Conservation (phyloP, 2,888 invertebrate genomes). For the Oeneis ivallda region DNA sequence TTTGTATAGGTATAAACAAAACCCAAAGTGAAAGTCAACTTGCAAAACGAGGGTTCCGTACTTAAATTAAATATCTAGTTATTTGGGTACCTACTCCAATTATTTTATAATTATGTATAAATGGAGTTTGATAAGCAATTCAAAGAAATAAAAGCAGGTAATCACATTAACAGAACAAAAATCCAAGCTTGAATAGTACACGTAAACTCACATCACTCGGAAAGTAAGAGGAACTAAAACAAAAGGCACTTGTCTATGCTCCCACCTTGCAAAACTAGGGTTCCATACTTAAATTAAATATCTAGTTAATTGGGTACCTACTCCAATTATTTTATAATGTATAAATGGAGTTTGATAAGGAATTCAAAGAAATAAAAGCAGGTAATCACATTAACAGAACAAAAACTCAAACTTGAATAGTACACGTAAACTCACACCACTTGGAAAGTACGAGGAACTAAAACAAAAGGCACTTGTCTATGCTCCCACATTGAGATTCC, state of each 20-base stretch:
- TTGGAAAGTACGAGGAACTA: slow-evolving; percentile 3
- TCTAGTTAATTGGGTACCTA: too few relatives aligned
- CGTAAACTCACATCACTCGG: background rate
- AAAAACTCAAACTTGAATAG: background rate
- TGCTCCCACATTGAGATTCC: slow-evolving; percentile 14
- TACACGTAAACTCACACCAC: background rate
- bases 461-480: slow-evolving; percentile 13
- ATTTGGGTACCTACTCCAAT: too few relatives aligned
- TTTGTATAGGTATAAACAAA: background rate
- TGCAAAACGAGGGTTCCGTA: too few relatives aligned
- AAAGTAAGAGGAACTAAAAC: slow-evolving; percentile 6
- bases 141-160: background rate
- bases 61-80: too few relatives aligned
- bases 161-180: background rate
- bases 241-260: slow-evolving; percentile 14
- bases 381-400: background rate
- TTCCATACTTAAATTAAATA: too few relatives aligned
- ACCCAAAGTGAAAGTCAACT: background rate
- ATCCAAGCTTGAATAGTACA: background rate
- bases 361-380: background rate
- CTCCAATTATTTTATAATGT: too few relatives aligned
- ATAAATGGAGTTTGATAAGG: background rate
- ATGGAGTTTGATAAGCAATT: background rate
- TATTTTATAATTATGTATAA: too few relatives aligned
- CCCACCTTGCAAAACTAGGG: background rate